Evolutionary conservation across 2,797 vertebrate species (phyloP).

Genomic region (Alauda arvensis): DNA sequence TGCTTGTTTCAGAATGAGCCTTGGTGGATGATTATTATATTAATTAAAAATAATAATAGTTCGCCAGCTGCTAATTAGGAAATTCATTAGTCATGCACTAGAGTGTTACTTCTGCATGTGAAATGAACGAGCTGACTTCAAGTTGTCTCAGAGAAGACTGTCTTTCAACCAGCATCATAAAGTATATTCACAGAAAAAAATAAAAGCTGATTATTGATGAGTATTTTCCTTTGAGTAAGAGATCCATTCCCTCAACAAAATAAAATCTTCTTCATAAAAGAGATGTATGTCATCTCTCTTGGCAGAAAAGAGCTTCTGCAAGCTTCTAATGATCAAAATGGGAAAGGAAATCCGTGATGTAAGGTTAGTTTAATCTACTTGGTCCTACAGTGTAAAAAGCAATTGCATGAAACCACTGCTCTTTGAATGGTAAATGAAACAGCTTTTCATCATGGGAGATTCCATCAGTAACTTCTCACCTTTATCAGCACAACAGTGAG

Average conservation of each 20-base stretch:
- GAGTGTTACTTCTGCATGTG: neutral
- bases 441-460: neutral
- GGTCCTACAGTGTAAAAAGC: neutral
- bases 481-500: neutral
- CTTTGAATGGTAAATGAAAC: neutral
- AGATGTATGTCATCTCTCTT: neutral
- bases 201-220: neutral
- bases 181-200: neutral
- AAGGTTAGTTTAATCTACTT: neutral
- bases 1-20: neutral
- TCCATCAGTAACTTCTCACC: neutral
- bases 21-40: neutral
- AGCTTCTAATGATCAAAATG: neutral
- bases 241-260: neutral
- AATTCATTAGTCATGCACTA: conserved; percentile 12
- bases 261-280: neutral
- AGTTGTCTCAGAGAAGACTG: neutral
- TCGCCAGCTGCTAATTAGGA: conserved; percentile 8
- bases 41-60: conserved; percentile 39
- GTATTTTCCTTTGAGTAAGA: neutral
- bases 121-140: neutral
- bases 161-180: neutral
- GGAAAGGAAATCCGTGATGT: neutral
- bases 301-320: neutral
- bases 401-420: neutral